These are phyloP conservation scores for Sminthurides bifidus DNA, from an alignment of 1,140 invertebrate genomes.

Conservation along the genomic window DNA sequence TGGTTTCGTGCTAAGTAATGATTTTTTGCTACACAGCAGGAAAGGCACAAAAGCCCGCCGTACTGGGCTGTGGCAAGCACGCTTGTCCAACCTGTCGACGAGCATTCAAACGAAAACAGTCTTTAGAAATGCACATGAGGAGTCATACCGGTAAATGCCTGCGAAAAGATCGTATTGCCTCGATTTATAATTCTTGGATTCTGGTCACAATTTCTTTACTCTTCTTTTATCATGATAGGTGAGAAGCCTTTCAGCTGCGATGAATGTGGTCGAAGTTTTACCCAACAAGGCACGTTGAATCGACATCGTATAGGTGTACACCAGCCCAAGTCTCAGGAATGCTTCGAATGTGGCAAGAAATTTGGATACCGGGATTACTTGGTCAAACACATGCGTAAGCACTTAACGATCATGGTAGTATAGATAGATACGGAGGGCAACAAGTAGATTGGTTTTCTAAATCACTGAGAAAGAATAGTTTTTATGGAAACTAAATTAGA, in stretches of 20 bases:
- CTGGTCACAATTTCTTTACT: background rate
- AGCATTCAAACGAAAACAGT: constrained; percentile 25
- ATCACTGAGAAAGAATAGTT: background rate
- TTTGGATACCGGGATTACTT: constrained; percentile 27
- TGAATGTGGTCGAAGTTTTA: constrained; percentile 22
- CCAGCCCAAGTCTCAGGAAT: constrained; percentile 27
- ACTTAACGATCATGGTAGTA: background rate
- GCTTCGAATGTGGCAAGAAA: constrained; percentile 20
- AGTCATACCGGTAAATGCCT: constrained; percentile 22
- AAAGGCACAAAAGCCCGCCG: background rate
- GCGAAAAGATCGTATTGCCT: background rate
- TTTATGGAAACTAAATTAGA: background rate
- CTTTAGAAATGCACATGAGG: constrained; percentile 27
- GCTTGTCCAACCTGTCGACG: constrained; percentile 22
- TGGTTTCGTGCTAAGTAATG: too few species aligned
- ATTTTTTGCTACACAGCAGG: too few species aligned
- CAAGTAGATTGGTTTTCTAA: background rate
- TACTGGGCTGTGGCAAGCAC: constrained; percentile 1
- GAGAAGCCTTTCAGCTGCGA: constrained; percentile 24
- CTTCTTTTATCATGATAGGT: constrained; percentile 6
- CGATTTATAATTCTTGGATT: background rate
- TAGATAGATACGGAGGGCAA: background rate
- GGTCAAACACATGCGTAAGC: constrained; percentile 23
- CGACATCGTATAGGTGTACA: constrained; percentile 24
- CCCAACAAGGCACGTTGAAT: constrained; percentile 20